phyloP scores from a whole-genome alignment of 2,113 vertebrate species.

The Dicrurus megarhynchus region DNA sequence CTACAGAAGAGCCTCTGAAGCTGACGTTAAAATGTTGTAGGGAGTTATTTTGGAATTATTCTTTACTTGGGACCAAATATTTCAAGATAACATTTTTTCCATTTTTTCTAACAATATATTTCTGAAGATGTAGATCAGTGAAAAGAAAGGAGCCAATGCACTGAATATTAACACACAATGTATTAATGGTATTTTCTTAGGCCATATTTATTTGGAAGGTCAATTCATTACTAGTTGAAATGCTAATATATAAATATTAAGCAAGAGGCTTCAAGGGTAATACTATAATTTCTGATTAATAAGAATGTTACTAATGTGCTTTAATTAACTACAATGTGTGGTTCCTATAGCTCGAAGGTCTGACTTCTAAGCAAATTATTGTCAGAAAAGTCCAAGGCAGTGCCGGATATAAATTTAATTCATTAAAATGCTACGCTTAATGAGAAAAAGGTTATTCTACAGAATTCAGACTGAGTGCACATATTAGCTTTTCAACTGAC shows the following conservation, averaged over 20 bases:
- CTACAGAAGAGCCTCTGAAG: not conserved
- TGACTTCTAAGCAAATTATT: conserved; percentile 14
- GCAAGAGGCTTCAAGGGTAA: not conserved
- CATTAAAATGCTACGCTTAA: conserved; percentile 4
- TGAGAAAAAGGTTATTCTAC: conserved; percentile 11
- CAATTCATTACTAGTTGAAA: conserved; percentile 33
- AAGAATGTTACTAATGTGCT: not conserved
- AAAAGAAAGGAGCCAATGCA: not conserved
- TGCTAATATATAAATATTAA: not conserved
- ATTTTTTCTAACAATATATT: not conserved
- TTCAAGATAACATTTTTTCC: not conserved
- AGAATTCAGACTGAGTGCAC: not conserved
- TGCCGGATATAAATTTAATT: conserved; percentile 15
- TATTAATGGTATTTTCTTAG: conserved; percentile 9
- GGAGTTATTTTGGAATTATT: not conserved
- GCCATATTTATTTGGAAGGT: conserved; percentile 14
- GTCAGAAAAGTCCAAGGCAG: not conserved
- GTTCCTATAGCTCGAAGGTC: not conserved
- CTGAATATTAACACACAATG: not conserved
- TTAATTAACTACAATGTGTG: conserved; percentile 43
- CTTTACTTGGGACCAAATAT: not conserved
- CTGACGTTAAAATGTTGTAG: not conserved
- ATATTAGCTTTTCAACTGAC: not conserved
- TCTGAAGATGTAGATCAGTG: not conserved
- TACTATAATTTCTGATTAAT: conserved; percentile 38